A percentile compares a stretch with the other conserved stretches of the same genome.
These are phyloP conservation scores for Ranitomeya variabilis DNA, from an alignment of 2,113 vertebrate species.

Conservation along the genomic window DNA sequence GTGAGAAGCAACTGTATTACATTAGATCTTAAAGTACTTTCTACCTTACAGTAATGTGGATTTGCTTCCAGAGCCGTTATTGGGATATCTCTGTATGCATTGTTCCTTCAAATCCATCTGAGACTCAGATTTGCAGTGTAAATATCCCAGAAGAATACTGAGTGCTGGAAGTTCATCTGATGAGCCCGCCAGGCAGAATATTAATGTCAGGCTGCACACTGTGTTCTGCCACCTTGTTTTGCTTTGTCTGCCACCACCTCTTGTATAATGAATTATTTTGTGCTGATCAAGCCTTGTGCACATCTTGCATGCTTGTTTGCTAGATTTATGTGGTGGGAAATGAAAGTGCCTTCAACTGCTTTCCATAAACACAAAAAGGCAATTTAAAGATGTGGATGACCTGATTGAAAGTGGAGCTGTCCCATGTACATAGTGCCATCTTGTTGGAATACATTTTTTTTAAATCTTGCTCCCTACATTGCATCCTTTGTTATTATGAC, in stretches of 20 bases:
- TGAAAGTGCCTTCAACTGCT: background rate
- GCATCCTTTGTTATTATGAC: constrained; percentile 40
- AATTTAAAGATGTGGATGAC: background rate
- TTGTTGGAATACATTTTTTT: background rate
- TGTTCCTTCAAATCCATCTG: background rate
- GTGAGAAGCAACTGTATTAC: too few species aligned
- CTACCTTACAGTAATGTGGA: background rate
- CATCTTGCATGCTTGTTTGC: background rate
- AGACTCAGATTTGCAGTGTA: constrained; percentile 19
- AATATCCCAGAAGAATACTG: background rate
- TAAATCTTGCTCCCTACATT: background rate
- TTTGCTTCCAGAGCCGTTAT: background rate
- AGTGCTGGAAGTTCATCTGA: background rate
- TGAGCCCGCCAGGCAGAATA: constrained; percentile 20
- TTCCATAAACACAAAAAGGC: constrained; percentile 33
- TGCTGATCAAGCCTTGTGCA: constrained; percentile 10
- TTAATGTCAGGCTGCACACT: constrained; percentile 7
- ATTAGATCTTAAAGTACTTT: background rate
- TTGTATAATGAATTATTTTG: constrained; percentile 23
- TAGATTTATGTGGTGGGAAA: constrained; percentile 34
- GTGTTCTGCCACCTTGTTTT: constrained; percentile 14
- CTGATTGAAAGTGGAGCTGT: background rate
- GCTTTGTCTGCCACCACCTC: constrained; percentile 35
- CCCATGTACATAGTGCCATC: background rate
- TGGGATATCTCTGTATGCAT: background rate